phyloP scores from a whole-genome alignment of 2,888 invertebrate species.

The Cantharis flavilabris region DNA sequence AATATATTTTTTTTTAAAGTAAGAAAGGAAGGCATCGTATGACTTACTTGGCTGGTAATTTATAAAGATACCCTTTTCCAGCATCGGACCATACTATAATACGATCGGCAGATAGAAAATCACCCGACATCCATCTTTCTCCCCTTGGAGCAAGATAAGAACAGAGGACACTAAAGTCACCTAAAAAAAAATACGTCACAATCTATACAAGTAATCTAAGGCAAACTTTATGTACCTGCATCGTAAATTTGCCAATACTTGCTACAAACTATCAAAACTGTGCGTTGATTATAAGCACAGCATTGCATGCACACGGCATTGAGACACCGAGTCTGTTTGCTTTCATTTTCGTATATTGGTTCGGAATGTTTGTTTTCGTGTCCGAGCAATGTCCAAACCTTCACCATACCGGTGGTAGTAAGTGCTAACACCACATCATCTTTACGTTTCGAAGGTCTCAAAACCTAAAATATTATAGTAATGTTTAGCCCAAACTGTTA shows the following conservation, averaged over 20 bases:
- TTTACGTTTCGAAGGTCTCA: conserved; percentile 75
- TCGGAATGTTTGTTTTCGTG: conserved; percentile 86
- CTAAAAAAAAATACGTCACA: conserved; percentile 49
- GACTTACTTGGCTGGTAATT: conserved; percentile 92
- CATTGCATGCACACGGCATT: conserved; percentile 93
- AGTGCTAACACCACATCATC: conserved; percentile 96
- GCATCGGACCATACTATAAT: conserved; percentile 96
- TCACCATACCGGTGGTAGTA: conserved; percentile 94
- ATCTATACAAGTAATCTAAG: conserved; percentile 7
- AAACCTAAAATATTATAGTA: conserved; percentile 55
- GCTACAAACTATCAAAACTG: conserved; percentile 94
- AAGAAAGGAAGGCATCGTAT: neutral
- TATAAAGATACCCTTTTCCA: conserved; percentile 94
- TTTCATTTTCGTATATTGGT: conserved; percentile 94
- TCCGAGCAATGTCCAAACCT: conserved; percentile 93
- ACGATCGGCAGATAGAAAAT: conserved; percentile 88
- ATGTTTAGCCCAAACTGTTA: neutral
- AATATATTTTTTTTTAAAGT: neutral
- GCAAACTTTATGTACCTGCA: conserved; percentile 61
- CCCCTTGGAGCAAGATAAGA: conserved; percentile 88
- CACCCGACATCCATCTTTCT: conserved; percentile 94
- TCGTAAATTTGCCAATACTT: conserved; percentile 95
- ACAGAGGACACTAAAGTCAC: conserved; percentile 95
- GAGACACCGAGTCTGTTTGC: conserved; percentile 92
- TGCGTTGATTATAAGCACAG: conserved; percentile 93